phyloP scores from a whole-genome alignment of 2,113 vertebrate species.

The Acanthochromis polyacanthus region DNA sequence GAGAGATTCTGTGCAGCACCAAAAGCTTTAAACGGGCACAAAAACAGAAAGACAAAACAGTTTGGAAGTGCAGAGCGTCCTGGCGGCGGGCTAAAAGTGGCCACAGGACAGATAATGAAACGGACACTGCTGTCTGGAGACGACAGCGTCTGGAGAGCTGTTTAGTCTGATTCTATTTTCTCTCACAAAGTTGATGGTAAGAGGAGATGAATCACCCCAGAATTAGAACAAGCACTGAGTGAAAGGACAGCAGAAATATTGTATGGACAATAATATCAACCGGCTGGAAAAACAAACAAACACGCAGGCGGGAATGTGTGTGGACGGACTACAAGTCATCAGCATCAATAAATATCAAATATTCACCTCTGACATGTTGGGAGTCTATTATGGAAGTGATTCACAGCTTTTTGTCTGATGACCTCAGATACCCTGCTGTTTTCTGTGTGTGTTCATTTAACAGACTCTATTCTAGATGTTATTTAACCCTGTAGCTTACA shows the following conservation, averaged over 20 bases:
- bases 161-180: slow-evolving; percentile 60
- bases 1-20: slow-evolving; percentile 5
- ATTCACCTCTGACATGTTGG: background rate
- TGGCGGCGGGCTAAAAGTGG: slow-evolving; percentile 37
- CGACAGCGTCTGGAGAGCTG: slow-evolving; percentile 35
- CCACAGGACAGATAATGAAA: slow-evolving; percentile 42
- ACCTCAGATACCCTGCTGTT: background rate
- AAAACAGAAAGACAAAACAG: slow-evolving; percentile 28
- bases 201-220: slow-evolving; percentile 46
- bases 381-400: background rate
- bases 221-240: slow-evolving; percentile 46
- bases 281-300: background rate
- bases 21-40: slow-evolving; percentile 27
- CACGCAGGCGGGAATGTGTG: background rate
- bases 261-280: background rate
- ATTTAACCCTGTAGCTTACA: background rate
- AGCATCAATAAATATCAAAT: background rate
- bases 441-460: too few relatives aligned
- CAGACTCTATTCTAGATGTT: background rate
- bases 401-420: background rate
- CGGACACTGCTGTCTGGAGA: slow-evolving; percentile 47
- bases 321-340: background rate
- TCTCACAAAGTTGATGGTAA: slow-evolving; percentile 41
- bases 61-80: slow-evolving; percentile 19
- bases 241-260: slow-evolving; percentile 23